These are phyloP conservation scores for Linurgus olivaceus DNA, from an alignment of 2,797 vertebrate species.

Conservation along the genomic window DNA sequence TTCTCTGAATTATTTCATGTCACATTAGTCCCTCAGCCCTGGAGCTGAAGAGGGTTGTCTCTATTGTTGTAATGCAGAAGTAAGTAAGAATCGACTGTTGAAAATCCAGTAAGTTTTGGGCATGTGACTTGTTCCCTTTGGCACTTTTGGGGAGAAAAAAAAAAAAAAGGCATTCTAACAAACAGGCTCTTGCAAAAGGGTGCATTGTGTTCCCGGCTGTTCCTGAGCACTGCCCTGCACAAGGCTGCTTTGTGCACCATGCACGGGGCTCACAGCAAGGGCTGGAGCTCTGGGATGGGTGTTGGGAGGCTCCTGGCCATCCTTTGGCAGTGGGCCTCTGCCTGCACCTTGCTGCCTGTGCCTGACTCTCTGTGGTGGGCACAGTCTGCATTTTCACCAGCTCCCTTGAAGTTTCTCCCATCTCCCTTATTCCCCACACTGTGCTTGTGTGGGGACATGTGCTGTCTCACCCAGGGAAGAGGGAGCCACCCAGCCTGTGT, in stretches of 20 bases:
- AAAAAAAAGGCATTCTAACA: neutral
- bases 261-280: fast-evolving
- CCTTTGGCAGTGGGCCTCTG: neutral
- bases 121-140: neutral
- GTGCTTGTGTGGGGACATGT: fast-evolving
- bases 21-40: neutral
- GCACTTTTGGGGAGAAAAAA: neutral
- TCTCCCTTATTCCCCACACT: fast-evolving
- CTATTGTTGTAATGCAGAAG: neutral
- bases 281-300: neutral
- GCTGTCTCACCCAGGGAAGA: fast-evolving
- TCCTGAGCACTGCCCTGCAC: neutral
- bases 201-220: neutral
- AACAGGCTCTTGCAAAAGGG: slow-evolving; percentile 26
- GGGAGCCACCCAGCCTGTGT: neutral
- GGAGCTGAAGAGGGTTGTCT: neutral
- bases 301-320: neutral
- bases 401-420: neutral
- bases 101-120: neutral
- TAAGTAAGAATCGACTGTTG: neutral
- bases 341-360: neutral
- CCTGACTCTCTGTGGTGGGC: neutral
- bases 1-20: slow-evolving; percentile 6
- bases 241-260: slow-evolving; percentile 29
- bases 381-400: neutral